Evolutionary conservation across 2,888 invertebrate genomes (phyloP).

Genomic region (Aporophyla nigra): DNA sequence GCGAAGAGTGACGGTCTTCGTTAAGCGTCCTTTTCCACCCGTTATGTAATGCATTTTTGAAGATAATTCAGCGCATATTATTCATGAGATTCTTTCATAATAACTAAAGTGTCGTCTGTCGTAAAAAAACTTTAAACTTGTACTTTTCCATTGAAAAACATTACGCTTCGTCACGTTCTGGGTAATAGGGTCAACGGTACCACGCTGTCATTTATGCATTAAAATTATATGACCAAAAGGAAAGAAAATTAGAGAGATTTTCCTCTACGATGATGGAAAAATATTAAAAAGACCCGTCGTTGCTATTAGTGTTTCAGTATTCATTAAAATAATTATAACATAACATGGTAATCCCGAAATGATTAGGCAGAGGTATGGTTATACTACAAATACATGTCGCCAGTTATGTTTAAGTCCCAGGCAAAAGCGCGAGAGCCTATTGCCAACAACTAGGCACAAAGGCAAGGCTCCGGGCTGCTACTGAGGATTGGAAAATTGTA

Average conservation of each 20-base stretch:
- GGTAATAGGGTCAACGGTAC: neutral
- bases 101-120: neutral
- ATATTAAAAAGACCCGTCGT: neutral
- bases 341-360: no score
- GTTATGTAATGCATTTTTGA: neutral
- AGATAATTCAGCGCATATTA: neutral
- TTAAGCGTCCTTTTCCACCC: neutral
- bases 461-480: no score
- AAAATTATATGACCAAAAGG: neutral
- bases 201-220: conserved; percentile 2
- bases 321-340: no score
- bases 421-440: no score
- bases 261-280: no score
- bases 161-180: conserved; percentile 39
- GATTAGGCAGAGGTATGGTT: no score
- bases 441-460: no score
- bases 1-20: no score
- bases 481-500: no score
- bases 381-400: no score
- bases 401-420: no score
- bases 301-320: no score
- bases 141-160: neutral
- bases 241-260: neutral
- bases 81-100: conserved; percentile 9
- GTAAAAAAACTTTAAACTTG: neutral